phyloP scores from a whole-genome alignment of 2,797 vertebrate genomes.

The Dipus sagitta region DNA sequence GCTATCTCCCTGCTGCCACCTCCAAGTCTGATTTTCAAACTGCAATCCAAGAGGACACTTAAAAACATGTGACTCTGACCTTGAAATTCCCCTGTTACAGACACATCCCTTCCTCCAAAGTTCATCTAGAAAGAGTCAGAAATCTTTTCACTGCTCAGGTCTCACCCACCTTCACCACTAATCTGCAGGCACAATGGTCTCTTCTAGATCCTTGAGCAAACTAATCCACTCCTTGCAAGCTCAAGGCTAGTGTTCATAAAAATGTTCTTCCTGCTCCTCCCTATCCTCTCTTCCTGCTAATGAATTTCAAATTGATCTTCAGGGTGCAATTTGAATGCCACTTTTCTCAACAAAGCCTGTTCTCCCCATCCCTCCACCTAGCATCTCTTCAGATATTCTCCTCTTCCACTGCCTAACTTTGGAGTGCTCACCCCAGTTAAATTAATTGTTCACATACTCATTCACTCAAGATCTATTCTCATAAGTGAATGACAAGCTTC shows the following conservation, averaged over 20 bases:
- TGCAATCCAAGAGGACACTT: neutral
- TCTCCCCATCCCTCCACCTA: neutral
- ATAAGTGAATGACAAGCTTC: neutral
- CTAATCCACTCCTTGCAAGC: neutral
- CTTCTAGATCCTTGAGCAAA: neutral
- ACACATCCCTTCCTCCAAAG: neutral
- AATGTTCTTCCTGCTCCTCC: too few species aligned
- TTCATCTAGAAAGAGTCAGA: neutral
- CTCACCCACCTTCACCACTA: neutral
- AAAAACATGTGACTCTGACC: neutral
- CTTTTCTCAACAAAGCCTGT: neutral
- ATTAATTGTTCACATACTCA: neutral
- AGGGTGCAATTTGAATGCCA: neutral
- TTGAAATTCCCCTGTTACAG: constrained; percentile 36
- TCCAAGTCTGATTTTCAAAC: neutral
- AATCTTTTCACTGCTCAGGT: neutral
- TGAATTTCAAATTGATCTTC: neutral
- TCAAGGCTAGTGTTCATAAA: too few species aligned
- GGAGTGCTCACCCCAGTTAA: neutral
- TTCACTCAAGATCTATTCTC: neutral
- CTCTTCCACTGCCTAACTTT: neutral
- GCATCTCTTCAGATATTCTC: neutral
- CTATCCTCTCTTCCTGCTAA: neutral
- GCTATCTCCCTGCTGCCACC: neutral
- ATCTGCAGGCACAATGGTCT: neutral